phyloP scores from a whole-genome alignment of 2,888 invertebrate genomes.

The Podabrus alpinus region DNA sequence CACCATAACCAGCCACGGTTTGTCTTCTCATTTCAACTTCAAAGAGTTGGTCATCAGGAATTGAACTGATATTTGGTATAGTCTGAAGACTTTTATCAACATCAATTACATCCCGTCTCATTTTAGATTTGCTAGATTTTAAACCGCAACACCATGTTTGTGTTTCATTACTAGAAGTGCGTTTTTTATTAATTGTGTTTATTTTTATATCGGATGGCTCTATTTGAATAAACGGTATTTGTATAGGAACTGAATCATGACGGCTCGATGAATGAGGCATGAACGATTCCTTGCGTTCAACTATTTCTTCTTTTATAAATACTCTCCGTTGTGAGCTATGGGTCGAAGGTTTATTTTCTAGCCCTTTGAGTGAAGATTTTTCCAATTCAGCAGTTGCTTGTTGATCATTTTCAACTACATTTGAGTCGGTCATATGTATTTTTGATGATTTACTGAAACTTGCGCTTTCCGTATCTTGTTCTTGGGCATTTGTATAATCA shows the following conservation, averaged over 20 bases:
- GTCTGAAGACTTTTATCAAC: neutral
- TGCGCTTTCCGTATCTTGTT: neutral
- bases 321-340: neutral
- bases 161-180: neutral
- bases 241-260: neutral
- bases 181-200: neutral
- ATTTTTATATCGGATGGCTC: neutral
- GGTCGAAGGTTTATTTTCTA: neutral
- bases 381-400: neutral
- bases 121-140: neutral
- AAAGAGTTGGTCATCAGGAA: constrained; percentile 3
- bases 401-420: neutral
- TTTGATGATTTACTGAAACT: neutral
- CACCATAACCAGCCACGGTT: neutral
- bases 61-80: neutral
- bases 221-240: neutral
- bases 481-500: neutral
- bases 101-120: neutral
- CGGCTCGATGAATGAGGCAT: neutral
- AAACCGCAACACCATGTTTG: constrained; percentile 7
- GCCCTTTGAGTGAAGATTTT: neutral
- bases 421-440: neutral
- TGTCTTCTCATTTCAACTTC: neutral
- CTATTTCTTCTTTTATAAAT: neutral
- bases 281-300: neutral